These are phyloP conservation scores for Phortica okadai DNA, from an alignment of 2,888 invertebrate genomes.

Conservation along the genomic window DNA sequence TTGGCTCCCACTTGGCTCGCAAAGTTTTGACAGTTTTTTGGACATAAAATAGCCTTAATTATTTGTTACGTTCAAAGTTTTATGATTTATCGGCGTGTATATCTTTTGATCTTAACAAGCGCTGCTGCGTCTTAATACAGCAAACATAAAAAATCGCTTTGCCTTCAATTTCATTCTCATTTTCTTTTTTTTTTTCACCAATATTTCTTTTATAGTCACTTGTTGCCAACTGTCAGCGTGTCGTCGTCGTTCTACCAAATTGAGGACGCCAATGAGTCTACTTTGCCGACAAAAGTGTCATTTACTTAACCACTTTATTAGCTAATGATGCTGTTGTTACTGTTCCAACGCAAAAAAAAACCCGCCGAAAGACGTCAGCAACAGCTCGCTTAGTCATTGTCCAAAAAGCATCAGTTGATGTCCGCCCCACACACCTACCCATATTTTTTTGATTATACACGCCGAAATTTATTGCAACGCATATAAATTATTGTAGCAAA, in stretches of 20 bases:
- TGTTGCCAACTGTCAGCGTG: slow-evolving; percentile 12
- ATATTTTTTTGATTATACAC: background rate
- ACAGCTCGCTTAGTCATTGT: slow-evolving; percentile 21
- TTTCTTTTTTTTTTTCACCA: background rate
- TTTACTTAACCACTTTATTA: slow-evolving; percentile 27
- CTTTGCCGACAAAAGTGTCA: slow-evolving; percentile 12
- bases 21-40: slow-evolving; percentile 31
- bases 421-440: slow-evolving; percentile 38
- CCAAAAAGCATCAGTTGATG: background rate
- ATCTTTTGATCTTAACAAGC: slow-evolving; percentile 61
- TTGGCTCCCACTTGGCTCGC: slow-evolving; percentile 20
- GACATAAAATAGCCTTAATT: slow-evolving; percentile 23
- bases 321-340: slow-evolving; percentile 10
- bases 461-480: slow-evolving; percentile 20
- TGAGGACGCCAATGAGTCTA: slow-evolving; percentile 27
- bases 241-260: background rate
- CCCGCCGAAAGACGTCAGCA: slow-evolving; percentile 27
- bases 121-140: slow-evolving; percentile 50
- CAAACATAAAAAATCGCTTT: slow-evolving; percentile 62
- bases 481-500: slow-evolving; percentile 18
- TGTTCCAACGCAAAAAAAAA: background rate
- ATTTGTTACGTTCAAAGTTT: slow-evolving; percentile 37
- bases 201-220: background rate
- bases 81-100: slow-evolving; percentile 58
- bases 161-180: slow-evolving; percentile 32